Evolutionary conservation across 2,888 invertebrate genomes (phyloP).

Genomic region (Tanypteryx hageni): DNA sequence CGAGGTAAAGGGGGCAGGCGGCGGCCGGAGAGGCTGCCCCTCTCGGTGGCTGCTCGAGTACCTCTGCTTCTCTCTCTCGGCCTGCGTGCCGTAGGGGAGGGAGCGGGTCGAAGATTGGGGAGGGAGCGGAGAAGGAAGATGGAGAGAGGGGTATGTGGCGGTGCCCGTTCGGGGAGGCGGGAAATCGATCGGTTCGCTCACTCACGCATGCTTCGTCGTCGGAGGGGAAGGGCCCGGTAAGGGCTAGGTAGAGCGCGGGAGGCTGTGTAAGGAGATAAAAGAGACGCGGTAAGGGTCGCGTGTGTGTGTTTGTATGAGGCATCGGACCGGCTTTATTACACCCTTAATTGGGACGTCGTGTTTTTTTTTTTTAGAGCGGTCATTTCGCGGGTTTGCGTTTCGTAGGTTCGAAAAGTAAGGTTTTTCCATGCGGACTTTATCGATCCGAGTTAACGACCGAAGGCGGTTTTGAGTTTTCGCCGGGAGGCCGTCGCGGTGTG

Average conservation of each 20-base stretch:
- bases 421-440: not conserved
- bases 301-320: not conserved
- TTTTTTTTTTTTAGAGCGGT: constrained; percentile 12
- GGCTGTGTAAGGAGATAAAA: not conserved
- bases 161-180: constrained; percentile 20
- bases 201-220: not conserved
- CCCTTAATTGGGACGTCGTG: not conserved
- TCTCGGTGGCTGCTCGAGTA: constrained; percentile 15
- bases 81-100: not conserved
- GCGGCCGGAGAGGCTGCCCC: not conserved
- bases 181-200: not conserved
- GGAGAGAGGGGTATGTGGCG: not conserved
- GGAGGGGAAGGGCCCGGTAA: constrained; percentile 4
- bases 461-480: not conserved
- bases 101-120: constrained; percentile 3
- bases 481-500: too few species aligned
- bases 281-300: not conserved
- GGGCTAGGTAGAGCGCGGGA: constrained; percentile 3
- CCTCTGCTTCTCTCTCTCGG: not conserved
- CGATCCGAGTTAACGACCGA: not conserved
- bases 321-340: constrained; percentile 15
- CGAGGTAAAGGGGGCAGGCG: not conserved
- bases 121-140: not conserved
- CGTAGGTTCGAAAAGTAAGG: not conserved
- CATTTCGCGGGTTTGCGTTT: constrained; percentile 13